These are phyloP conservation scores for Hippopotamus amphibius DNA, from an alignment of 2,113 vertebrate species.

Conservation along the genomic window DNA sequence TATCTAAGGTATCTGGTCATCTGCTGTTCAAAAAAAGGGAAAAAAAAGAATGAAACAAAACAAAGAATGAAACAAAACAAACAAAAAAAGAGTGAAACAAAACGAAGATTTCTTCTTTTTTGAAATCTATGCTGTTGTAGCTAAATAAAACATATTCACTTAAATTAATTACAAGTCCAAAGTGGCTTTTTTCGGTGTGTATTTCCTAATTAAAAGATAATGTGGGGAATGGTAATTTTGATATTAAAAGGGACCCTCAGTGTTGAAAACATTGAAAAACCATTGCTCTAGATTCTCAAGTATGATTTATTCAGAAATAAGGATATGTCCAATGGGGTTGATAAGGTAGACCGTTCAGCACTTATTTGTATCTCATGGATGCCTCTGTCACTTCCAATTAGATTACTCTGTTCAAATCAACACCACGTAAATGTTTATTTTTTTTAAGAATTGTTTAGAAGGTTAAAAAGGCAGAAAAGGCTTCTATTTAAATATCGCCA, in stretches of 20 bases:
- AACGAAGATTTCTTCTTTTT: background rate
- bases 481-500: conserved; percentile 6
- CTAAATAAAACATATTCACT: background rate
- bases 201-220: background rate
- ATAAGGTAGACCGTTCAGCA: background rate
- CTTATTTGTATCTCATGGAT: background rate
- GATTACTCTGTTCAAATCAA: conserved; percentile 18
- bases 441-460: background rate
- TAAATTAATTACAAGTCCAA: background rate
- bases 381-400: background rate
- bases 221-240: background rate
- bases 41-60: background rate
- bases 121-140: background rate
- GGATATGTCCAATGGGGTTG: background rate
- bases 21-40: background rate
- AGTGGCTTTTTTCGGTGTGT: background rate
- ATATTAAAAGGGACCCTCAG: background rate
- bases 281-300: background rate
- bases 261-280: conserved; percentile 27
- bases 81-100: too few species aligned
- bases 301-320: conserved; percentile 43
- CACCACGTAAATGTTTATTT: background rate
- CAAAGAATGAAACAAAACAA: background rate
- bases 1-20: background rate
- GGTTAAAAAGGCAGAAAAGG: background rate